Percentiles rank a stretch among this genome's conserved stretches.
These are phyloP conservation scores for Drosophila cracens DNA, from an alignment of 2,888 invertebrate genomes.

Conservation along the genomic window DNA sequence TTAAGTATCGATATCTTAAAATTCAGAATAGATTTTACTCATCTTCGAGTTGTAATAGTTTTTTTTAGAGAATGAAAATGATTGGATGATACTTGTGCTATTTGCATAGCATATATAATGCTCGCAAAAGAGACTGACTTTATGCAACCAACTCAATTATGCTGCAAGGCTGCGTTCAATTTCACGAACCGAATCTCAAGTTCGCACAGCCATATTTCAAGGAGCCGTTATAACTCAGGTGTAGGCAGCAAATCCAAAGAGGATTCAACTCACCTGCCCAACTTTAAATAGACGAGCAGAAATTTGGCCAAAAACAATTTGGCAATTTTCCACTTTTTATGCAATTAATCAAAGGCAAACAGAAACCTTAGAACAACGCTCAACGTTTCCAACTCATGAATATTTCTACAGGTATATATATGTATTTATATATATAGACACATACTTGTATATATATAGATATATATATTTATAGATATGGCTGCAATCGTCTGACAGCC, in stretches of 20 bases:
- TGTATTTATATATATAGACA: slow-evolving; percentile 32
- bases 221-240: slow-evolving; percentile 2
- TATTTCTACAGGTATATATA: slow-evolving; percentile 21
- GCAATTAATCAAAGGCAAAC: slow-evolving; percentile 63
- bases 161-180: not conserved
- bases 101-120: not conserved
- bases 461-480: slow-evolving; percentile 44
- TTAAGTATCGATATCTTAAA: not conserved
- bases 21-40: rapidly evolving
- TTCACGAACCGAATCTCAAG: not conserved
- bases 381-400: slow-evolving; percentile 34
- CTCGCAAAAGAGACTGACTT: not conserved
- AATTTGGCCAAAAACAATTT: slow-evolving; percentile 48
- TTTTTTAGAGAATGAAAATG: not conserved
- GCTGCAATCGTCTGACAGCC: slow-evolving; percentile 35
- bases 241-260: not conserved
- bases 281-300: slow-evolving; percentile 44
- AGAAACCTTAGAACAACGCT: slow-evolving; percentile 24
- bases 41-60: not conserved
- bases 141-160: not conserved
- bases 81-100: not conserved
- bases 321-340: slow-evolving; percentile 61
- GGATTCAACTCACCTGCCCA: slow-evolving; percentile 23
- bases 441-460: not conserved
- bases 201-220: not conserved